These are phyloP conservation scores for Apomyelois bistriatella DNA, from an alignment of 2,888 invertebrate genomes.

Conservation along the genomic window DNA sequence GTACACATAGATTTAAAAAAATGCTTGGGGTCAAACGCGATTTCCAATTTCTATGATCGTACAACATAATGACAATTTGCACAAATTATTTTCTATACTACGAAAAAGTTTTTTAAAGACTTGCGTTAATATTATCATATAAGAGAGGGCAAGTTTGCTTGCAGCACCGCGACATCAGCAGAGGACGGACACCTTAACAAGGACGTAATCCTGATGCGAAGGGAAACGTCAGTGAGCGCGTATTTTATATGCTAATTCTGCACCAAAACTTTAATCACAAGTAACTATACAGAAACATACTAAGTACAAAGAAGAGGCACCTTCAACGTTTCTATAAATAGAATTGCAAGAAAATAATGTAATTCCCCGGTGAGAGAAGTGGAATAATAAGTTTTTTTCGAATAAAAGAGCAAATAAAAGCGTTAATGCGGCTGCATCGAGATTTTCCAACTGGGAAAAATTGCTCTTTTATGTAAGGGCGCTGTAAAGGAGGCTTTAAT, in stretches of 20 bases:
- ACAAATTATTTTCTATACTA: too few relatives aligned
- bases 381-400: slow-evolving; percentile 73
- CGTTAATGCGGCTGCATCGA: slow-evolving; percentile 75
- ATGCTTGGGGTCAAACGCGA: too few relatives aligned
- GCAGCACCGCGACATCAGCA: neutral
- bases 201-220: slow-evolving; percentile 4
- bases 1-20: too few relatives aligned
- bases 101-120: too few relatives aligned
- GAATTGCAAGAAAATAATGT: slow-evolving; percentile 62
- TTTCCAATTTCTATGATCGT: too few relatives aligned
- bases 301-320: slow-evolving; percentile 9
- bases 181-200: neutral
- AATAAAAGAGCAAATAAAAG: slow-evolving; percentile 71
- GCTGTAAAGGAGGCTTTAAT: slow-evolving; percentile 68
- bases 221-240: slow-evolving; percentile 17
- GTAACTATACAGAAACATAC: slow-evolving; percentile 1
- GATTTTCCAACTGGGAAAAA: slow-evolving; percentile 71
- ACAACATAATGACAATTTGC: too few relatives aligned
- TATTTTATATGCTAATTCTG: slow-evolving; percentile 12
- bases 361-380: slow-evolving; percentile 65
- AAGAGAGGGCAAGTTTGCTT: too few relatives aligned
- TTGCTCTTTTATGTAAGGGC: slow-evolving; percentile 70
- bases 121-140: too few relatives aligned
- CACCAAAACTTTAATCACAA: slow-evolving; percentile 9
- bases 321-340: slow-evolving; percentile 43